Conservation (phyloP, 2,888 invertebrate species). For the Eristalis tenax region DNA sequence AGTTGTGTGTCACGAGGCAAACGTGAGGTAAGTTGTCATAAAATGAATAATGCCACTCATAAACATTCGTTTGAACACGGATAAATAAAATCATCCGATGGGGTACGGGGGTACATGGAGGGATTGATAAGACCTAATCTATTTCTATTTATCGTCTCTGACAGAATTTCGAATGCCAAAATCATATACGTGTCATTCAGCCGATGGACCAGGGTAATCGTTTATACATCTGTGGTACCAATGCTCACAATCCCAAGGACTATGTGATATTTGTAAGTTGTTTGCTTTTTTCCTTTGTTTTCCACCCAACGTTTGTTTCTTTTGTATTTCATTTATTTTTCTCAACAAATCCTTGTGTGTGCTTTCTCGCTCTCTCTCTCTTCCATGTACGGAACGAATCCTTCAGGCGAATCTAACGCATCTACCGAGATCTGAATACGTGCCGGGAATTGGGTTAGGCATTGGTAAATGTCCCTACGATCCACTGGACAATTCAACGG, state of each 20-base stretch:
- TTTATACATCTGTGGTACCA: slow-evolving; percentile 95
- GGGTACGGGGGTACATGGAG: not conserved
- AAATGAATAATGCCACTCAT: slow-evolving; percentile 19
- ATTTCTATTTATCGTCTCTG: not conserved
- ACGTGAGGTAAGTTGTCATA: slow-evolving; percentile 88
- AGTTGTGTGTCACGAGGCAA: slow-evolving; percentile 97
- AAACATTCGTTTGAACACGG: not conserved
- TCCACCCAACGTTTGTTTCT: slow-evolving; percentile 43
- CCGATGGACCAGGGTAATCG: slow-evolving; percentile 94
- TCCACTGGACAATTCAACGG: slow-evolving; percentile 99
- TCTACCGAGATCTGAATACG: slow-evolving; percentile 92
- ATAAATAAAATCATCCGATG: not conserved
- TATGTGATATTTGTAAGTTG: slow-evolving; percentile 96
- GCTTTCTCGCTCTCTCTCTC: slow-evolving; percentile 73
- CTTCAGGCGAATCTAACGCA: slow-evolving; percentile 93
- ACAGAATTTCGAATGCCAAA: slow-evolving; percentile 97
- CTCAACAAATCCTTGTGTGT: slow-evolving; percentile 24
- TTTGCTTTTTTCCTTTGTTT: slow-evolving; percentile 58
- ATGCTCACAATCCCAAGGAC: slow-evolving; percentile 96
- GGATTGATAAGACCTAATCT: not conserved
- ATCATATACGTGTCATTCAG: slow-evolving; percentile 96
- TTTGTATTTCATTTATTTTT: slow-evolving; percentile 30
- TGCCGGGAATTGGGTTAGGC: slow-evolving; percentile 96
- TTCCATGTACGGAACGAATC: slow-evolving; percentile 76
- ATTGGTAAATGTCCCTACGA: slow-evolving; percentile 99